Percentiles rank a stretch among this genome's conserved stretches.
phyloP scores from a whole-genome alignment of 2,888 invertebrate species.

The Xestoiulus laeticollis region DNA sequence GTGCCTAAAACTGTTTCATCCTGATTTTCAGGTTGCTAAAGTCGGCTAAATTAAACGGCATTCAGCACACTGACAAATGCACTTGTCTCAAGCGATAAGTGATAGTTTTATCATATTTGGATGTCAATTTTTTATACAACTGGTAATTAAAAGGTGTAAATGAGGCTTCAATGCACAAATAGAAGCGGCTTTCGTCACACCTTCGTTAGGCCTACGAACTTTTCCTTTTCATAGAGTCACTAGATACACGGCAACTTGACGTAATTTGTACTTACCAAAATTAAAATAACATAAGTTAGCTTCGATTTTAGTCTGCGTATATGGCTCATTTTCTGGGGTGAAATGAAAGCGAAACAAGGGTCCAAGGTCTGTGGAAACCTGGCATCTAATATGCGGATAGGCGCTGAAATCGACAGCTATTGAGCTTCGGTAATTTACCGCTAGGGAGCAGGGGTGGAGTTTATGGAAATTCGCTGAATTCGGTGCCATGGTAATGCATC shows the following conservation, averaged over 20 bases:
- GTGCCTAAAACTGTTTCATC: not conserved
- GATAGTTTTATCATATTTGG: not conserved
- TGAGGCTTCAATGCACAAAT: not conserved
- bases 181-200: not conserved
- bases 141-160: not conserved
- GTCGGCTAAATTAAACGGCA: not conserved
- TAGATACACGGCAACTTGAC: not conserved
- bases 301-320: constrained; percentile 28
- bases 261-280: not conserved
- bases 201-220: constrained; percentile 25
- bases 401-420: not conserved
- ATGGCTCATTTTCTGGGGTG: not conserved
- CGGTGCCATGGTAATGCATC: constrained; percentile 5
- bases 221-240: not conserved
- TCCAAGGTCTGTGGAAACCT: constrained; percentile 34
- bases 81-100: not conserved
- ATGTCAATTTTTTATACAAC: not conserved
- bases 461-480: not conserved
- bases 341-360: not conserved
- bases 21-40: not conserved
- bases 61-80: not conserved
- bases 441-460: not conserved
- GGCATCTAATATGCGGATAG: constrained; percentile 22
- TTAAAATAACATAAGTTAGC: constrained; percentile 15
- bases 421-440: not conserved